Base-by-base conservation (phyloP, 2,113 vertebrate species). In the Datnioides undecimradiatus region DNA sequence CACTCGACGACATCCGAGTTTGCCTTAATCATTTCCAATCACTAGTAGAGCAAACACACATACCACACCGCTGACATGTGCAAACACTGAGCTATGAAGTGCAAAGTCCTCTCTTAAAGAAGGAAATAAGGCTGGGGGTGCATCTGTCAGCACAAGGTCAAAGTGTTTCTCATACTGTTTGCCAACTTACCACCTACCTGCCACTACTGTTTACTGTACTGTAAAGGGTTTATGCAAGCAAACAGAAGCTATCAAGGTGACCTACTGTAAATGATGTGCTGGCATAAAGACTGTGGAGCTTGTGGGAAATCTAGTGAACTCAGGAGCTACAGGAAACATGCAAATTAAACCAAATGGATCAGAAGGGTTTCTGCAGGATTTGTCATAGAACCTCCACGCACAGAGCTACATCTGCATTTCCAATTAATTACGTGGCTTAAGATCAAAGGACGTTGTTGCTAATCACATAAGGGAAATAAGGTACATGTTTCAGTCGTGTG, bases 101-200 rank as follows among this genome's bases (percentile, higher is more conserved):
- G 72, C 90, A 91, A 92, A 91, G 90, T 92, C 86, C 90, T 88
- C 27, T 0, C 17, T 5, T 43, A n/a, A 48, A 78, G 62, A 67
- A 83, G 82, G 85, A 88, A 88, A 80, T 71, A 55, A 60, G 10
- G 52, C 9, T 25, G 36, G 33, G 36, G 46, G 49, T 17, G 16
- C 1, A 6, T 11, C 2, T 41, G 23, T 54, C 27, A 27, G 55
- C 13, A 7, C 43, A 62, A 31, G 69, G 46, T 58, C 27, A 66
- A 12, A 66, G 12, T 1, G 21, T 54, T 67, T 27, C 19, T 52
- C 1, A 54, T 17, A 6, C 48, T 73, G 51, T 49, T 51, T 5
- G 25, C 58, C 55, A 64, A 33, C 29, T 21, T 45, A 55, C 33
- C 9, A 9, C 16, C n/a, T 19, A 54, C 45, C 8, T 25, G n/a